Evolutionary conservation across 2,888 invertebrate species (phyloP), one percentile per base, ranked within the genome.

Genomic region (Trissoscelio sp.): DNA sequence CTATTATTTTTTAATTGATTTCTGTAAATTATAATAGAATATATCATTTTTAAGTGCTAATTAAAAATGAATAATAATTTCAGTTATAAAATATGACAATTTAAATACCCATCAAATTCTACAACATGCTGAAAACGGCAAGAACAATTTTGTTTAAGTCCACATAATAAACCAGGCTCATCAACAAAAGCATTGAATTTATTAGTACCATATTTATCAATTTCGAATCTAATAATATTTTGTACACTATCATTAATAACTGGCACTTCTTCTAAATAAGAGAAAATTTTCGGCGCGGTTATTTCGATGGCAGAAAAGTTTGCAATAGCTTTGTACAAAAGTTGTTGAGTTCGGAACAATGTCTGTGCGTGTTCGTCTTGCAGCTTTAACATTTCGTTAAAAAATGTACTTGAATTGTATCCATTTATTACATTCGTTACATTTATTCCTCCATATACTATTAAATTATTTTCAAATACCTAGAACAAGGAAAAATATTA

Each of bases 221-320:
- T 18, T 62, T 53, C 39, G 31, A 72, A n/a, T 28, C 60, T 60
- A 16, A 42, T 31, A n/a, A 28, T 9, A 22, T 46, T 69, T 37
- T 34, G 12, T 5, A 57, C 6, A n/a, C 16, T 12, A 31, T 7
- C 24, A 42, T 53, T 16, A 11, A 18, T 24, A 9, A 60, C 12
- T 16, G 57, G 46, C 3, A 37, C 4, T 12, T 48, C 11, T 37
- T 70, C 58, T 11, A 58, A 37, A 12, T 58, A 70, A 2, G 20
- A 58, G 7, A 58, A 70, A 9, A 5, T 16, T 28, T 48, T 9
- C 0, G n/a, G 6, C 0, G 20, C 14, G 2, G 46, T 9, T n/a
- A 16, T 18, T 4, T 60, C 28, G 3, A 16, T 24, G 11, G n/a
- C 3, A 39, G 28, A 39, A 7, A 72, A 5, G 34, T 48, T 51